phyloP scores from a whole-genome alignment of 2,888 invertebrate genomes.

The Drosophila birchii region DNA sequence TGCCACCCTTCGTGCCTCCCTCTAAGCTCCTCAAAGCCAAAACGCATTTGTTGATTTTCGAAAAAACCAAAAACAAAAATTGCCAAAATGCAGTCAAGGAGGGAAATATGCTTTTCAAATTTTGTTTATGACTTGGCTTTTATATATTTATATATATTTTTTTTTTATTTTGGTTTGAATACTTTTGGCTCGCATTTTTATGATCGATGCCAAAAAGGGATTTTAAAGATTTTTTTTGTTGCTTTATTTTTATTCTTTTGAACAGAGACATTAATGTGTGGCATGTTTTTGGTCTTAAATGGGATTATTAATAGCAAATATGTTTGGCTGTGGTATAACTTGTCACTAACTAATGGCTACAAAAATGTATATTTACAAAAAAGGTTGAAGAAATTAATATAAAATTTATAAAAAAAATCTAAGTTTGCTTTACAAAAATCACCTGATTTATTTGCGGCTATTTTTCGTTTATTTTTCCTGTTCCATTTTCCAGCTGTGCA shows the following conservation, averaged over 20 bases:
- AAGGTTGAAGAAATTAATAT: not conserved
- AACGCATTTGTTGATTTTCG: slow-evolving; percentile 21
- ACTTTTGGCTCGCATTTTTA: slow-evolving; percentile 22
- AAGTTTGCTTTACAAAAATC: not conserved
- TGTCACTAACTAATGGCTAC: not conserved
- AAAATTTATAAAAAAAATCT: not conserved
- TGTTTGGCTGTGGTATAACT: not conserved
- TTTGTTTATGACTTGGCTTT: slow-evolving; percentile 8
- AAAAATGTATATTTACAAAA: not conserved
- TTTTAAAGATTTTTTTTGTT: slow-evolving; percentile 7
- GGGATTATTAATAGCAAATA: slow-evolving; percentile 1
- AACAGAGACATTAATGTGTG: slow-evolving; percentile 11
- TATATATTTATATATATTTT: not conserved
- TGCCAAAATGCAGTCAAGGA: slow-evolving; percentile 40
- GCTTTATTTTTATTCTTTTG: not conserved
- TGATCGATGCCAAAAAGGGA: slow-evolving; percentile 29
- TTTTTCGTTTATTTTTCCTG: not conserved
- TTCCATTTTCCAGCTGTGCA: not conserved
- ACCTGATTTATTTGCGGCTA: slow-evolving; percentile 1
- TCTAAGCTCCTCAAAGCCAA: slow-evolving; percentile 15
- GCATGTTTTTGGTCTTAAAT: slow-evolving; percentile 13
- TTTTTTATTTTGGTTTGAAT: slow-evolving; percentile 7
- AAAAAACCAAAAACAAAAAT: slow-evolving; percentile 3
- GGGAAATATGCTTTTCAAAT: slow-evolving; percentile 15
- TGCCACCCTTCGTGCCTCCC: not conserved